phyloP scores from a whole-genome alignment of 2,113 vertebrate species.

The Phrynosoma blainvillii region DNA sequence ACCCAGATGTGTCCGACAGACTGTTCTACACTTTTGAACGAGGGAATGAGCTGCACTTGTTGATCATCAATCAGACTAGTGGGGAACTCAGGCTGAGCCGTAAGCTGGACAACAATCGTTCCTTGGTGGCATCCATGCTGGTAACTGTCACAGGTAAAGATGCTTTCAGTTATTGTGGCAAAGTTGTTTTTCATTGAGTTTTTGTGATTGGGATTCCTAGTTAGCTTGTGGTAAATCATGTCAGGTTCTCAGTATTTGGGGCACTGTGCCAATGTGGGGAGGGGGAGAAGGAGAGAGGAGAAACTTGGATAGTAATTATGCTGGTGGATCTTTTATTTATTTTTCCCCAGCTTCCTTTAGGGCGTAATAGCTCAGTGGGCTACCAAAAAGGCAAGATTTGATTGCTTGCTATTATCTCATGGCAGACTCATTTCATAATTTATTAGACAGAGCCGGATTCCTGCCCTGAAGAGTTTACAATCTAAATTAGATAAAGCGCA shows the following conservation, averaged over 20 bases:
- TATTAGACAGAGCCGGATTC: constrained; percentile 32
- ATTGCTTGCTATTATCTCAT: constrained; percentile 37
- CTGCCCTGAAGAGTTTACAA: constrained; percentile 33
- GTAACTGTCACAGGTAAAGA: constrained; percentile 95
- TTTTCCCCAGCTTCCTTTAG: constrained; percentile 25
- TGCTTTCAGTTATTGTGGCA: constrained; percentile 3
- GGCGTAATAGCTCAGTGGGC: constrained; percentile 27
- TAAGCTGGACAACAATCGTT: constrained; percentile 97
- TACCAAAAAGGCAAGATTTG: constrained; percentile 37
- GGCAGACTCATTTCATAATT: constrained; percentile 40
- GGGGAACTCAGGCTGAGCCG: constrained; percentile 95
- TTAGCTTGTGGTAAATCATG: fast-evolving
- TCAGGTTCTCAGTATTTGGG: background rate
- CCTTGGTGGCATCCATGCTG: constrained; percentile 95
- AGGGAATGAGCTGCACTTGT: constrained; percentile 94
- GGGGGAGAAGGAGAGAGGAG: background rate
- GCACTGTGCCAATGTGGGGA: background rate
- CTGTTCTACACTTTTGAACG: constrained; percentile 95
- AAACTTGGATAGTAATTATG: background rate
- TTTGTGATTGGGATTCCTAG: fast-evolving
- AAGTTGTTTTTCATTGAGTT: fast-evolving
- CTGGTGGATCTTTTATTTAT: background rate
- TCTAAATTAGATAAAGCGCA: constrained; percentile 35
- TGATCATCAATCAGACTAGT: constrained; percentile 94
- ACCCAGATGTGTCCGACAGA: constrained; percentile 93